Evolutionary conservation across 2,113 vertebrate genomes (phyloP).

Genomic region (Platysteira castanea): DNA sequence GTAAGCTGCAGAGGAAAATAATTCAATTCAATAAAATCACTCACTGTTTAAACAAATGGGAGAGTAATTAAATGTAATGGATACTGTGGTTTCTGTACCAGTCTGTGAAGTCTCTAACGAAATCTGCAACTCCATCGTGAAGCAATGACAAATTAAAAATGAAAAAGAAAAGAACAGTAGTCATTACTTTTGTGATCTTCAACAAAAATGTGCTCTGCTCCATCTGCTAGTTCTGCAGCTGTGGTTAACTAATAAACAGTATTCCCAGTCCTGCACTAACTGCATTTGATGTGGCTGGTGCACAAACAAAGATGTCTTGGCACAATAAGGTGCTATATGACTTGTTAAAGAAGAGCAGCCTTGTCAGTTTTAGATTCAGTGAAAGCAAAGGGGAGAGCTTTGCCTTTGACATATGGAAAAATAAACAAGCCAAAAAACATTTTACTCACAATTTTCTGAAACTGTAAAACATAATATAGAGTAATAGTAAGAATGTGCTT

Average conservation of each 20-base stretch:
- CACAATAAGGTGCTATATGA: background rate
- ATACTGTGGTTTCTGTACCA: background rate
- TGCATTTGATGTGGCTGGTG: conserved; percentile 7
- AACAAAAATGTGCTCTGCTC: background rate
- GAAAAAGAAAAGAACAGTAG: background rate
- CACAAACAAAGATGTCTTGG: conserved; percentile 47
- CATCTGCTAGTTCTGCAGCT: conserved; percentile 54
- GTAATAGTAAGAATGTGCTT: background rate
- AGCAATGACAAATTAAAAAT: conserved; percentile 8
- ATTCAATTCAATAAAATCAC: conserved; percentile 1
- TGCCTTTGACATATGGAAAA: background rate
- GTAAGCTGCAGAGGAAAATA: background rate
- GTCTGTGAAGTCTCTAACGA: background rate
- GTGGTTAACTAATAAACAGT: conserved; percentile 58
- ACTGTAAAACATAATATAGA: background rate
- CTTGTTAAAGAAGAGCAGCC: background rate
- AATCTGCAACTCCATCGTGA: background rate
- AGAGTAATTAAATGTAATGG: background rate
- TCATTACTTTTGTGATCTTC: conserved; percentile 13
- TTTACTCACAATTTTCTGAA: background rate
- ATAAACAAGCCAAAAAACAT: background rate
- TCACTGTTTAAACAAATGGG: background rate
- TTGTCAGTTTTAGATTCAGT: background rate
- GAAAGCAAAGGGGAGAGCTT: background rate
- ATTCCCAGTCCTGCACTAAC: conserved; percentile 28